Base-by-base conservation (phyloP, 2,113 vertebrate genomes). In the Indicator maculatus region DNA sequence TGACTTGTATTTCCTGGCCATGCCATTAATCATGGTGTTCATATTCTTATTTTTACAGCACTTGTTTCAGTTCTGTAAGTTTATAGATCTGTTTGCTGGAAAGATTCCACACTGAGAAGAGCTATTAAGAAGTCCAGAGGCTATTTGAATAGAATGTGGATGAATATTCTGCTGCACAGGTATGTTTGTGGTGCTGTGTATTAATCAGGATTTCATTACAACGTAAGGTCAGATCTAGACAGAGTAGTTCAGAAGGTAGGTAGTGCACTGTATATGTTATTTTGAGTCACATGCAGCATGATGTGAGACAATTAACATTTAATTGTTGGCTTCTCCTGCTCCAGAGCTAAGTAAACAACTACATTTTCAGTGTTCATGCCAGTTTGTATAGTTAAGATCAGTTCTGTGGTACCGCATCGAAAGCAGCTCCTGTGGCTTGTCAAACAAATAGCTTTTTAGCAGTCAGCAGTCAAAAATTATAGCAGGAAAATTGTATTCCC, bases 161-260 rank as follows among this genome's bases (percentile, higher is more conserved):
- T 85, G 53, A 24, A 73, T 52, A 86, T 64, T 90, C 53, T 84
- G 55, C 53, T 47, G 39, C 77, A 50, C 41, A 21, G 31, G 6
- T 55, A 59, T 63, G 28, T 18, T 19, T 80, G 6, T 16, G 61
- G 56, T 31, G 53, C 63, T 55, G 41, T 18, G 16, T 56, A 87
- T 92, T 96, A 75, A 91, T 73, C 15, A 91, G 33, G 15, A 85
- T 86, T 95, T 95, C 33, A 83, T 78, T 82, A 59, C 9, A 72
- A 88, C 13, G 55, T 91, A 58, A 85, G 88, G 56, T 91, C 65
- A 70, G 73, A 80, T 78, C 70, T 69, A 33, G 63, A 50, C 14
- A 83, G 41, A 96, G 79, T 50, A 88, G 18, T 75, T 92, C 9
- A 21, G 50, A 92, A 77, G 14, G 36, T 69, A 84, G 78, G 92